These are phyloP conservation scores for Julus scanicus DNA, from an alignment of 2,888 invertebrate genomes.

Conservation along the genomic window DNA sequence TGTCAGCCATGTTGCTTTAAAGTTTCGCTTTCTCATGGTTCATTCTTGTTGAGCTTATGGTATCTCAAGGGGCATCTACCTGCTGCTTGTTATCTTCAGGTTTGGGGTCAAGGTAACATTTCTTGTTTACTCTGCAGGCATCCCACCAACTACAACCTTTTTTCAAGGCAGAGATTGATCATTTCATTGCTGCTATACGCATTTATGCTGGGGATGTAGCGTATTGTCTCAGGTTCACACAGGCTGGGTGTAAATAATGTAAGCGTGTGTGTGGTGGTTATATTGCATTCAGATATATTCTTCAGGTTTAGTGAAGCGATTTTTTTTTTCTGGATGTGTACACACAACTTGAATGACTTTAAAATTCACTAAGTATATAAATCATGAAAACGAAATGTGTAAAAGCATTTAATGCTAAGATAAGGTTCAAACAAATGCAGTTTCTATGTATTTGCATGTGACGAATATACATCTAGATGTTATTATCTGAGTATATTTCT, in stretches of 20 bases:
- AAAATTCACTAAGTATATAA: not conserved
- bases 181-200: conserved; percentile 6
- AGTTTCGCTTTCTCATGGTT: not conserved
- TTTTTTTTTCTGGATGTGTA: not conserved
- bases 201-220: not conserved
- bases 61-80: conserved; percentile 26
- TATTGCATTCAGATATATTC: not conserved
- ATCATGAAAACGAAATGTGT: not conserved
- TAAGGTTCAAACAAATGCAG: too few species aligned
- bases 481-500: too few species aligned
- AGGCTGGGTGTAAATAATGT: not conserved
- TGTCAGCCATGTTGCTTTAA: not conserved
- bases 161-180: conserved; percentile 14
- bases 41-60: not conserved
- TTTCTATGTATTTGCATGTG: too few species aligned
- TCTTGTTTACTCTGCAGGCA: conserved; percentile 19
- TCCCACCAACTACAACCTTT: not conserved
- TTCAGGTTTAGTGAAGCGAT: not conserved
- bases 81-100: conserved; percentile 32
- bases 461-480: too few species aligned
- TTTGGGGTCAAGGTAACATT: conserved; percentile 22
- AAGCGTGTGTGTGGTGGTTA: not conserved
- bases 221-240: not conserved
- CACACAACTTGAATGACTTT: not conserved
- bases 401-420: too few species aligned